Conservation (phyloP, 2,888 invertebrate species). For the Himalopsyche anomala region DNA sequence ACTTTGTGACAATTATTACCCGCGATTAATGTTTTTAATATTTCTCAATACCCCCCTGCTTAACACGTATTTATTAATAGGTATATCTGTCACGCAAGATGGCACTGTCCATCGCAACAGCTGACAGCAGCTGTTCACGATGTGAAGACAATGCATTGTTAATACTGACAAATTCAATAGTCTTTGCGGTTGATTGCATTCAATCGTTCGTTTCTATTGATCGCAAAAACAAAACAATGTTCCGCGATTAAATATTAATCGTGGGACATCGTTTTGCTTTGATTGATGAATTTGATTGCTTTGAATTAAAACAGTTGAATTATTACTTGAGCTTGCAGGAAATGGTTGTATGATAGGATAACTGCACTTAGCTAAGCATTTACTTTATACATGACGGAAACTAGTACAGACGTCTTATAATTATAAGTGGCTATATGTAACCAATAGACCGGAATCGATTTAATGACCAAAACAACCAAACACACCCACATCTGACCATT, state of each 20-base stretch:
- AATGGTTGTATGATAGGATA: no score
- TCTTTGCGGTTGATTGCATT: neutral
- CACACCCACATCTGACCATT: neutral
- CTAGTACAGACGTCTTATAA: no score
- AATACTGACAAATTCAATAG: conserved; percentile 6
- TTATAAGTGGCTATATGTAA: no score
- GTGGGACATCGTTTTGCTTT: neutral
- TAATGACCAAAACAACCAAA: no score
- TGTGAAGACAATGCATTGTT: conserved; percentile 1
- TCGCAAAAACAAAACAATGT: conserved; percentile 8
- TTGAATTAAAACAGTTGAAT: neutral
- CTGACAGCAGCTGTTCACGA: neutral
- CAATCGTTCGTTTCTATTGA: neutral
- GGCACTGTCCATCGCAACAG: conserved; percentile 15
- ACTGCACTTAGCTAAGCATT: no score
- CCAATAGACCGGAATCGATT: no score
- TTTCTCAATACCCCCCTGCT: neutral
- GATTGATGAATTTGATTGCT: neutral
- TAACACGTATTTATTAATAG: neutral
- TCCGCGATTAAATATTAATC: neutral
- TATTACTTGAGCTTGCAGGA: no score
- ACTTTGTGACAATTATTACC: no score
- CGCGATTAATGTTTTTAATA: no score
- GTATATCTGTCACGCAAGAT: neutral
- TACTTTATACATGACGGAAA: no score